phyloP scores from a whole-genome alignment of 2,113 vertebrate species.

The Amphiprion percula region DNA sequence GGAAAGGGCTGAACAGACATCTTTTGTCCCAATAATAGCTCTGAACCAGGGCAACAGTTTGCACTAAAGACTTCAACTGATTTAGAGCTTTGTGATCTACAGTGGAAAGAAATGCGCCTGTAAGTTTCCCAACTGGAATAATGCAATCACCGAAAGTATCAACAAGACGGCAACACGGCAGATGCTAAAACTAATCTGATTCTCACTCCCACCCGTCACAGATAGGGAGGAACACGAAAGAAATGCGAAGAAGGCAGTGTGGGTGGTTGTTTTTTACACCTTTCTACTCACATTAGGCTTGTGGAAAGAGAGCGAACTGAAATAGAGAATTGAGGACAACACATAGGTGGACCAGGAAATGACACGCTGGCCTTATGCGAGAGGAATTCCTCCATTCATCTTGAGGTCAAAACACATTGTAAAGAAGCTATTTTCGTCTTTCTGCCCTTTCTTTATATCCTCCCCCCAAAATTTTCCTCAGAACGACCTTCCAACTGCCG shows the following conservation, averaged over 20 bases:
- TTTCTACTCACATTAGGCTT: constrained; percentile 37
- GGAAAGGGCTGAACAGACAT: constrained; percentile 82
- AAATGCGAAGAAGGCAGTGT: constrained; percentile 22
- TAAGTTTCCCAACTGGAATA: constrained; percentile 45
- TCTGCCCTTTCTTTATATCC: neutral
- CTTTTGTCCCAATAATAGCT: constrained; percentile 81
- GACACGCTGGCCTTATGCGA: constrained; percentile 46
- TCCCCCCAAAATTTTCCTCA: neutral
- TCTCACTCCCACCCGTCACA: constrained; percentile 31
- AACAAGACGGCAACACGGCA: constrained; percentile 16
- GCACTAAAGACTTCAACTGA: constrained; percentile 45
- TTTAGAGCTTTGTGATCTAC: constrained; percentile 50
- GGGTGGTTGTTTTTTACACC: constrained; percentile 46
- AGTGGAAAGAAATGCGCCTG: constrained; percentile 34
- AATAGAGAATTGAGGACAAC: neutral
- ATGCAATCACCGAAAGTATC: constrained; percentile 18
- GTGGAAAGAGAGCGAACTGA: constrained; percentile 8
- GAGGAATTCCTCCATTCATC: constrained; percentile 62
- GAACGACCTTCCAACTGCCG: neutral
- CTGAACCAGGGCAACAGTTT: constrained; percentile 67
- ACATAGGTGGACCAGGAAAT: constrained; percentile 19
- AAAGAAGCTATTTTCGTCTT: neutral
- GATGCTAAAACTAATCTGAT: constrained; percentile 36
- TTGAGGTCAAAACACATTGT: constrained; percentile 45
- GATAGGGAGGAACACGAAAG: constrained; percentile 30